A percentile compares a stretch with the other conserved stretches of the same genome.
Conservation (phyloP, 2,888 invertebrate species). For the Antitype chi region DNA sequence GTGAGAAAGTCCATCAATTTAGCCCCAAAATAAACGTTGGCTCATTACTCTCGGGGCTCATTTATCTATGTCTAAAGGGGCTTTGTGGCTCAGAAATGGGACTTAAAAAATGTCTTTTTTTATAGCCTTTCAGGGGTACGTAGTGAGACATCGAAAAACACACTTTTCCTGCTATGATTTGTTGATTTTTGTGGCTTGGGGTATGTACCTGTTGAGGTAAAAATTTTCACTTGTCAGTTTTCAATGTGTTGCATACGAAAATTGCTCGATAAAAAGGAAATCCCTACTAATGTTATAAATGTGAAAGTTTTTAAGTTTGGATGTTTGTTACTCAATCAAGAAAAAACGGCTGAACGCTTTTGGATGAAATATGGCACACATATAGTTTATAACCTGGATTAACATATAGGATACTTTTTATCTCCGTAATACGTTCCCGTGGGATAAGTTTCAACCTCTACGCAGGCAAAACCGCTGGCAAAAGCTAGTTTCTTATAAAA, state of each 20-base stretch:
- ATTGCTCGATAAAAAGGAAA: too few relatives aligned
- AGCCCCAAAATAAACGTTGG: slow-evolving; percentile 76
- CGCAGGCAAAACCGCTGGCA: too few relatives aligned
- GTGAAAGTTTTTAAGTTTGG: too few relatives aligned
- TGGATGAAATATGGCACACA: too few relatives aligned
- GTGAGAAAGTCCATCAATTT: slow-evolving; percentile 76
- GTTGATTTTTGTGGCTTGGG: slow-evolving; percentile 23
- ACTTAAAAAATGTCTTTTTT: slow-evolving; percentile 71
- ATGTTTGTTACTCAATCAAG: too few relatives aligned
- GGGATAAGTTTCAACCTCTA: too few relatives aligned
- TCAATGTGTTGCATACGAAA: neutral
- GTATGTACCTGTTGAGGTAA: neutral
- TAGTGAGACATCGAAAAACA: slow-evolving; percentile 43
- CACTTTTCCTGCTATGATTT: slow-evolving; percentile 35
- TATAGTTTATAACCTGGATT: too few relatives aligned
- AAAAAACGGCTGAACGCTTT: too few relatives aligned
- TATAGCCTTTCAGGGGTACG: slow-evolving; percentile 37
- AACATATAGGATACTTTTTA: too few relatives aligned
- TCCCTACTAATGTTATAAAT: neutral
- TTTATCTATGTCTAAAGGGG: slow-evolving; percentile 75
- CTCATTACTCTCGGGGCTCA: slow-evolving; percentile 76
- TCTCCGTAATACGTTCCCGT: too few relatives aligned
- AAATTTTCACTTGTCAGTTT: neutral
- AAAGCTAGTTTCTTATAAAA: too few relatives aligned
- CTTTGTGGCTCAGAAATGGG: slow-evolving; percentile 69